Evolutionary conservation across 2,113 vertebrate genomes (phyloP).

Genomic region (Dipodomys ordii): DNA sequence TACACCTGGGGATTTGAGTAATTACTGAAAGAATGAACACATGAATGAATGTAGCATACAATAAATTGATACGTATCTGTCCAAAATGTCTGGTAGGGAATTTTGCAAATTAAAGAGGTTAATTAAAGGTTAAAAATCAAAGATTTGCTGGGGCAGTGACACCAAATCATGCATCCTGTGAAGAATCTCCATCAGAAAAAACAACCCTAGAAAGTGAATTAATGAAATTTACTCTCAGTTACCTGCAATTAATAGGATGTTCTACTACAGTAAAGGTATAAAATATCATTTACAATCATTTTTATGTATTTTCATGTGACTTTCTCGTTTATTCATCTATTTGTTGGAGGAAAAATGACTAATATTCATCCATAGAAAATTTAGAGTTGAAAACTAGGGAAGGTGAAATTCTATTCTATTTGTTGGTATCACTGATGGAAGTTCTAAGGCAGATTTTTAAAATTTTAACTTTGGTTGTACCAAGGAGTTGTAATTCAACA

Average conservation of each 20-base stretch:
- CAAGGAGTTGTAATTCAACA: too few relatives aligned
- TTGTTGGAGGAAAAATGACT: background rate
- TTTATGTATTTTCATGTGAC: conserved; percentile 9
- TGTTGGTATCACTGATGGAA: background rate
- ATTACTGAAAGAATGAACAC: background rate
- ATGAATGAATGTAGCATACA: background rate
- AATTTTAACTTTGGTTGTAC: too few relatives aligned
- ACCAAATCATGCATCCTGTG: background rate
- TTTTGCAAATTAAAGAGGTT: background rate
- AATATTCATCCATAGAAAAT: background rate
- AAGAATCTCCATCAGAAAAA: conserved; percentile 10
- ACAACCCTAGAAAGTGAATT: background rate
- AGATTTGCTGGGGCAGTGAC: conserved; percentile 2
- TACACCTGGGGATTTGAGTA: background rate
- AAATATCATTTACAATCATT: conserved; percentile 6
- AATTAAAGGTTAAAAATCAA: conserved; percentile 6
- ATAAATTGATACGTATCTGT: background rate
- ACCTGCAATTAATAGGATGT: background rate
- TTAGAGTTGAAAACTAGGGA: background rate
- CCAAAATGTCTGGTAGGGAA: background rate
- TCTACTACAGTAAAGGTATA: background rate
- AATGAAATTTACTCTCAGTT: background rate
- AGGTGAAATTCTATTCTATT: background rate
- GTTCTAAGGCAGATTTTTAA: background rate
- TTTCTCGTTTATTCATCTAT: background rate